A percentile compares a stretch with the other conserved stretches of the same genome.
phyloP scores from a whole-genome alignment of 2,797 vertebrate genomes.

The Pempheris klunzingeri region DNA sequence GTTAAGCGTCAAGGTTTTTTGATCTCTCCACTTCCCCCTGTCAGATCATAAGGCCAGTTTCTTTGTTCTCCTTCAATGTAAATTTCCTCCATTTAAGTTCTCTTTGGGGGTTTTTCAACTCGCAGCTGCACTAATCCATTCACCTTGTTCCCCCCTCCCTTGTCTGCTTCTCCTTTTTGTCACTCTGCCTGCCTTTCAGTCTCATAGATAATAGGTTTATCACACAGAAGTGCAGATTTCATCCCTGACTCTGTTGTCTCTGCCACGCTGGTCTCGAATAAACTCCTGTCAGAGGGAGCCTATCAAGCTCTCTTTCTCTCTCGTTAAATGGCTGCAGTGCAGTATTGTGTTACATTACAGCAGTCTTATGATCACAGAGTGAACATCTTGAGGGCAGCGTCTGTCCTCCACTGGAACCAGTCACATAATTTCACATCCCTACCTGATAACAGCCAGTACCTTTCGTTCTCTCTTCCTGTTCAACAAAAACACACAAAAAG shows the following conservation, averaged over 20 bases:
- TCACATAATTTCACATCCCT: slow-evolving; percentile 1
- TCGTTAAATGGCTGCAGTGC: slow-evolving; percentile 10
- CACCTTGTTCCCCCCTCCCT: background rate
- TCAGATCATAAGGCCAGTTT: background rate
- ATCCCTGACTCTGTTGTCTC: background rate
- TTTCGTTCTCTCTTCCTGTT: no score
- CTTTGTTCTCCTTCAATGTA: slow-evolving; percentile 32
- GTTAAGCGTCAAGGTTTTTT: background rate
- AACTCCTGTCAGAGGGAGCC: background rate
- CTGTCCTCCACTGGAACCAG: background rate
- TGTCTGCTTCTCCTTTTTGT: background rate
- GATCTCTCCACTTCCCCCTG: slow-evolving; percentile 7
- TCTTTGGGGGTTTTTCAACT: slow-evolving; percentile 6
- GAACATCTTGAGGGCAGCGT: slow-evolving; percentile 18
- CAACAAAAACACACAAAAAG: no score
- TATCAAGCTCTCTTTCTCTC: background rate
- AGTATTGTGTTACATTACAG: slow-evolving; percentile 6
- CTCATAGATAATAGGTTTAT: background rate
- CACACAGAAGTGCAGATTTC: background rate
- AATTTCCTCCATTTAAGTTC: slow-evolving; percentile 31
- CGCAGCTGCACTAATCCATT: background rate
- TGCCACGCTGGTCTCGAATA: background rate
- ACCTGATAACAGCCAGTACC: background rate
- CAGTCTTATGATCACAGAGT: slow-evolving; percentile 16
- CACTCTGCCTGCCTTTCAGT: background rate